Evolutionary conservation across 23 tunicate genomes (phyloP).

Genomic region (Halocynthia roretzi): DNA sequence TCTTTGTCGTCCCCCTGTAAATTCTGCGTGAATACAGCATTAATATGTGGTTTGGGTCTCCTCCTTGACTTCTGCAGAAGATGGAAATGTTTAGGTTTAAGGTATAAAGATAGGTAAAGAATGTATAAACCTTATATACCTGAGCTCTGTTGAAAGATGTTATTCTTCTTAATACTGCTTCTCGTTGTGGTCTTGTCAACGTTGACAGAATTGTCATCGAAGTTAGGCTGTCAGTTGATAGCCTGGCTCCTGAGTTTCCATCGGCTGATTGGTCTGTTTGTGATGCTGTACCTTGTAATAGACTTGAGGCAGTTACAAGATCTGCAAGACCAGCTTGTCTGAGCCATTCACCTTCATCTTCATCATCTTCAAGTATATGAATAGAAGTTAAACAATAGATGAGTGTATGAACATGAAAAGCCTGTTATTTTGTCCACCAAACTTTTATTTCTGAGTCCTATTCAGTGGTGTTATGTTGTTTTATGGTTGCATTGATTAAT

Average conservation of each 20-base stretch:
- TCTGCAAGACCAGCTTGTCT: slow-evolving; percentile 78
- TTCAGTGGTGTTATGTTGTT: too few species aligned
- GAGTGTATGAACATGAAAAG: too few species aligned
- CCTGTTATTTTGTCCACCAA: too few species aligned
- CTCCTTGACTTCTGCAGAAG: slow-evolving; percentile 49
- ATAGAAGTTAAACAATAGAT: too few species aligned
- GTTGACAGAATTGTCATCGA: slow-evolving; percentile 88
- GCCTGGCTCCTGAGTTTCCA: slow-evolving; percentile 13
- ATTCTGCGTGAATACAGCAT: slow-evolving; percentile 30
- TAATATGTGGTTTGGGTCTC: slow-evolving; percentile 63
- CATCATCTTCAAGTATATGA: slow-evolving; percentile 35
- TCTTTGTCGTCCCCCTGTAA: neutral
- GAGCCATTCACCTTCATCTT: slow-evolving; percentile 68
- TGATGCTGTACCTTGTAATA: slow-evolving; percentile 12
- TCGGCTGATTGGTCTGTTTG: slow-evolving; percentile 6
- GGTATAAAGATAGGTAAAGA: neutral
- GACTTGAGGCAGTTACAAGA: slow-evolving; percentile 44
- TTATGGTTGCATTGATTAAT: too few species aligned
- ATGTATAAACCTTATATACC: slow-evolving; percentile 8
- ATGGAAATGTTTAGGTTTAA: neutral
- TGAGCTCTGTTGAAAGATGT: slow-evolving; percentile 86
- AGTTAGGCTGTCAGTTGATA: slow-evolving; percentile 41
- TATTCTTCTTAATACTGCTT: slow-evolving; percentile 83
- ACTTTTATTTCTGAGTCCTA: too few species aligned
- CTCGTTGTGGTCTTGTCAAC: slow-evolving; percentile 77